phyloP scores from a whole-genome alignment of 2,113 vertebrate species.

The Platysteira castanea region DNA sequence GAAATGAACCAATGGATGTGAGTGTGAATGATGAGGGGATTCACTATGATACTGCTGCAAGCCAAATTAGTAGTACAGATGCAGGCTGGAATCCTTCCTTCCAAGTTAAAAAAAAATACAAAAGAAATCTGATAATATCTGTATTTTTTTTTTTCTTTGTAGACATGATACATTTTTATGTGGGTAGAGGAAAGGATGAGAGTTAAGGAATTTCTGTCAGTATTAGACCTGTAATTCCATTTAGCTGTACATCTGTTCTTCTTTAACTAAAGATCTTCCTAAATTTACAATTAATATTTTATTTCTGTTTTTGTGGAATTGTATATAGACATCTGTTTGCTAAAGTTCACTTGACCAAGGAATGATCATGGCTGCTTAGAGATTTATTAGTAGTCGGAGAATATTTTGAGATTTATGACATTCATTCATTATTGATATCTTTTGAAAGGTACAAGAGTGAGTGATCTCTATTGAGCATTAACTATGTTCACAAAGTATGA shows the following conservation, averaged over 20 bases:
- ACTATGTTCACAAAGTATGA: not conserved
- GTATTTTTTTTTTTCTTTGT: not conserved
- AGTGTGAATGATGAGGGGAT: not conserved
- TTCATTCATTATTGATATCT: not conserved
- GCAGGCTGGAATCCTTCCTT: not conserved
- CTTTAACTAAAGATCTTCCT: not conserved
- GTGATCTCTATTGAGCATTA: not conserved
- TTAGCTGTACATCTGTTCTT: not conserved
- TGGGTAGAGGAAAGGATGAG: not conserved
- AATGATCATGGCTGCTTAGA: not conserved
- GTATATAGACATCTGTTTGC: not conserved
- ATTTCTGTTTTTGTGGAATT: not conserved
- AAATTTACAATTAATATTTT: not conserved
- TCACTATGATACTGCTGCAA: not conserved
- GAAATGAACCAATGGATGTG: not conserved
- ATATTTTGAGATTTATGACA: not conserved
- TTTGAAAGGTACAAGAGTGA: not conserved
- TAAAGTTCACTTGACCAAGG: not conserved
- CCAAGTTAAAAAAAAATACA: not conserved
- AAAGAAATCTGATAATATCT: not conserved
- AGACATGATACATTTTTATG: not conserved
- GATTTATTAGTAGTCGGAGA: not conserved
- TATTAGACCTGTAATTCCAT: not conserved
- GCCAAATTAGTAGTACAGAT: not conserved
- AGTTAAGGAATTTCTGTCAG: not conserved